Percentiles rank a stretch among this genome's conserved stretches.
Conservation (phyloP, 1,140 invertebrate genomes). For the Ladona fulva region DNA sequence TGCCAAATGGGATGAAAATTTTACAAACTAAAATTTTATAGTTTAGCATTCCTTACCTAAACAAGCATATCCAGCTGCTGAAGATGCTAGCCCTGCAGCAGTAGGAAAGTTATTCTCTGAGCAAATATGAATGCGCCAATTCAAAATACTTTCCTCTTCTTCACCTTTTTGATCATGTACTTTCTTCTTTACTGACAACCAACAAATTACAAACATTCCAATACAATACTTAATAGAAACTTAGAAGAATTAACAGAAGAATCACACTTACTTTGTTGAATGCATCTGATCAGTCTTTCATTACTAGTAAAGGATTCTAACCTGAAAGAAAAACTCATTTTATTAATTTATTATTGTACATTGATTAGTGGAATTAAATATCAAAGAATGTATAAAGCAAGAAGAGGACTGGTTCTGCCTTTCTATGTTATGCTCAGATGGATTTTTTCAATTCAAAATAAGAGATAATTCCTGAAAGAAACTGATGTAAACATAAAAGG, state of each 20-base stretch:
- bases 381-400: too few relatives aligned
- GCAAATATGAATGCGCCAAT: slow-evolving; percentile 76
- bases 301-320: slow-evolving; percentile 66
- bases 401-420: too few relatives aligned
- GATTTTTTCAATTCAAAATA: too few relatives aligned
- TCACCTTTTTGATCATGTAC: slow-evolving; percentile 30
- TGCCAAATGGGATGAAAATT: slow-evolving; percentile 12
- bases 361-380: too few relatives aligned
- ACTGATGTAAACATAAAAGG: too few relatives aligned
- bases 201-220: background rate
- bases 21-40: too few relatives aligned
- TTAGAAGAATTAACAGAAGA: background rate
- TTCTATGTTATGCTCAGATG: too few relatives aligned
- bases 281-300: slow-evolving; percentile 64
- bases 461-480: too few relatives aligned
- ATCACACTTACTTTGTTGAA: slow-evolving; percentile 57
- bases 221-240: slow-evolving; percentile 15
- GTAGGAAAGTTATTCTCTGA: slow-evolving; percentile 98
- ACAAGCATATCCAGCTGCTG: slow-evolving; percentile 95
- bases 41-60: slow-evolving; percentile 54
- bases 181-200: background rate
- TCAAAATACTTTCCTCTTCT: slow-evolving; percentile 33
- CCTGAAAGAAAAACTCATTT: slow-evolving; percentile 28
- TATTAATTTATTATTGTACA: slow-evolving; percentile 10
- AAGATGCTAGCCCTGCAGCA: slow-evolving; percentile 94